Percentiles rank a stretch among this genome's conserved stretches.
Evolutionary conservation across 2,113 vertebrate genomes (phyloP).

Genomic region (Boulengeromyrus knoepffleri): DNA sequence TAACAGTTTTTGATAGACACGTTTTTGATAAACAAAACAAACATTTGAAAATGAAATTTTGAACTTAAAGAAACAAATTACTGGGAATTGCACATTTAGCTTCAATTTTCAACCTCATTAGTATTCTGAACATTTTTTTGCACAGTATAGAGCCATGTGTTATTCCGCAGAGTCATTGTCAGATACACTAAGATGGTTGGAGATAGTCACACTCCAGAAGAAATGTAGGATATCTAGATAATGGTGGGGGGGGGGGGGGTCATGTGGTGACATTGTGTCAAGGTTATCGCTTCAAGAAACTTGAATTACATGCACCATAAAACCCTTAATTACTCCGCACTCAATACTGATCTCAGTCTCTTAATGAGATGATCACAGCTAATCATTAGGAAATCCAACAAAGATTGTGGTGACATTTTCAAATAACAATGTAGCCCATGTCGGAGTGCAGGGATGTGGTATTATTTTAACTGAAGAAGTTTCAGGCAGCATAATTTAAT

Average conservation of each 20-base stretch:
- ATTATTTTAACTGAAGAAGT: slow-evolving; percentile 6
- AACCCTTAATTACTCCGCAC: slow-evolving; percentile 57
- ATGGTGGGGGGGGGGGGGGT: neutral
- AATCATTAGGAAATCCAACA: slow-evolving; percentile 37
- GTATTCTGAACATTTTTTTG: neutral
- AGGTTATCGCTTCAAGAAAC: slow-evolving; percentile 45
- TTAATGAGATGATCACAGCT: slow-evolving; percentile 45
- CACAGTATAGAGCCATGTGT: neutral
- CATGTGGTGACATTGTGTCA: slow-evolving; percentile 46
- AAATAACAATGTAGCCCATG: slow-evolving; percentile 9
- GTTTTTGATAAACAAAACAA: neutral
- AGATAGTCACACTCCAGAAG: neutral
- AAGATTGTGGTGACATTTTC: slow-evolving; percentile 18
- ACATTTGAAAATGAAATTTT: neutral
- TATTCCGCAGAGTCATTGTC: neutral
- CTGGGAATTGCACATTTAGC: neutral
- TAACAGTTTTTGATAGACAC: neutral
- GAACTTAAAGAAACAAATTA: neutral
- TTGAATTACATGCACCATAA: slow-evolving; percentile 66
- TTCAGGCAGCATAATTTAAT: slow-evolving; percentile 16
- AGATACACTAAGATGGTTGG: neutral
- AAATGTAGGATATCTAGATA: neutral
- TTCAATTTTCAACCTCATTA: neutral
- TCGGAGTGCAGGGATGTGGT: neutral
- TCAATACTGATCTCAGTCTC: slow-evolving; percentile 38